Evolutionary conservation across 2,113 vertebrate genomes (phyloP), one percentile per base, ranked within the genome.

Genomic region (Micronycteris hirsuta): DNA sequence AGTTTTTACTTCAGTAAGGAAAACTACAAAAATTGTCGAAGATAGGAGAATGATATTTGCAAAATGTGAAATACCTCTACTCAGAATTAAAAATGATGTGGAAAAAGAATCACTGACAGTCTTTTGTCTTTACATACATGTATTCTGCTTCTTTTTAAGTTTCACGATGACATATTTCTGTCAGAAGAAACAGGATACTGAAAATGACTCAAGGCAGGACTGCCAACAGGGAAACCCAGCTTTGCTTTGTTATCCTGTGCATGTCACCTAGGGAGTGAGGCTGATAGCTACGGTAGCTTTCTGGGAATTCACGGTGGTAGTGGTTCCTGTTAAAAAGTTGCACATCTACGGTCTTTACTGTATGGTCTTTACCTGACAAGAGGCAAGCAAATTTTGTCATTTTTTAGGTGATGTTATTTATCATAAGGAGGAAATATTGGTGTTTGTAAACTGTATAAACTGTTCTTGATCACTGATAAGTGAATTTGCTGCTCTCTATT

Each of bases 381-480:
- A 96, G 70, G 47, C 63, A 91, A 84, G 82, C 47, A 77, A 68
- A 54, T 74, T 12, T 68, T 58, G 38, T 87, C 36, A 4, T 91
- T 87, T 95, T 95, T 70, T 47, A 84, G 76, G 58, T 89, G 52
- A 82, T 94, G 77, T 49, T 83, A 0, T 93, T 92, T 95, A n/a
- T 90, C 54, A 45, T 26, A 49, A 49, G 14, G 43, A 74, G 91
- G 80, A 74, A 54, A 54, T 61, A 33, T 88, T 90, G 31, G 28
- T 58, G 77, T 61, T 81, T 90, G 9, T 54, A 86, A 92, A 58
- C 31, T 17, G 11, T 47, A 13, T 43, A 74, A 65, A 92, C 36
- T 89, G 1, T 47, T 88, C 41, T 82, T 82, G 78, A 33, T 93
- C 22, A 4, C 77, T 26, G 26, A 13, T n/a, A 33, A 86, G 80